Conservation (phyloP, 2,113 vertebrate genomes). For the Phasianus colchicus region DNA sequence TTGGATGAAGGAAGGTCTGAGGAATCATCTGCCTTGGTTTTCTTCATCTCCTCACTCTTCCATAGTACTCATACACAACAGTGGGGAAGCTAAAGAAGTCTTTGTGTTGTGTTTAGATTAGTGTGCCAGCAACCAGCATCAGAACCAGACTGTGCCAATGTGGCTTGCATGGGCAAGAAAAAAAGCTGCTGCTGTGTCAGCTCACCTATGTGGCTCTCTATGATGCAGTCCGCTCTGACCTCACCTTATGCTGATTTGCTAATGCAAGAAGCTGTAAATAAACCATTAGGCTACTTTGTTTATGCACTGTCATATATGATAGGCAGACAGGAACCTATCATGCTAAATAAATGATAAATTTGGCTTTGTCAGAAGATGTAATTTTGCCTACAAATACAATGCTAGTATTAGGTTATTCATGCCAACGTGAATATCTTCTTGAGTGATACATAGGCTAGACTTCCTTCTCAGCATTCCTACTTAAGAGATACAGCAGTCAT, state of each 20-base stretch:
- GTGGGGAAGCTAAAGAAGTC: background rate
- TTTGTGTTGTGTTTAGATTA: background rate
- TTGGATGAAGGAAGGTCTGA: background rate
- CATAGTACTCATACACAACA: fast-evolving
- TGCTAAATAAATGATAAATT: background rate
- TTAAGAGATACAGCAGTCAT: background rate
- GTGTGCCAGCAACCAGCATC: fast-evolving
- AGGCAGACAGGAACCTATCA: background rate
- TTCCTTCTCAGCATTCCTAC: background rate
- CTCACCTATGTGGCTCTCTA: background rate
- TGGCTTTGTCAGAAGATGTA: background rate
- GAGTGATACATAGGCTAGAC: background rate
- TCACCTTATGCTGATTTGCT: background rate
- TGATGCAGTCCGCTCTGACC: background rate
- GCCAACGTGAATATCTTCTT: background rate
- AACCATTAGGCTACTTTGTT: background rate
- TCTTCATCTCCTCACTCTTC: background rate
- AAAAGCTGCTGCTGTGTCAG: background rate
- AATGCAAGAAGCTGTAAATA: background rate
- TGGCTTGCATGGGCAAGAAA: background rate
- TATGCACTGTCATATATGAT: background rate
- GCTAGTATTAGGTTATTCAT: background rate
- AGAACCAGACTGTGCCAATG: background rate
- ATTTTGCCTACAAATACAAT: background rate
- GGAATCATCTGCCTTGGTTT: conserved; percentile 20